A percentile compares a stretch with the other conserved stretches of the same genome.
These are phyloP conservation scores for fruit fly (Drosophila melanogaster) DNA, from an alignment of 1,140 invertebrate genomes.

Conservation along the genomic window Release_6_plus_ISO1_MT NT_033779.5:589001-589500, in stretches of 20 bases:
- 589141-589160: slow-evolving; percentile 82
- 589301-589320: slow-evolving; percentile 83
- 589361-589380: slow-evolving; percentile 34
- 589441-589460: slow-evolving; percentile 70
- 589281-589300: slow-evolving; percentile 63
- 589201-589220: neutral
- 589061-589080: slow-evolving; percentile 82
- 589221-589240: slow-evolving; percentile 66
- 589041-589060: slow-evolving; percentile 24
- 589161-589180: slow-evolving; percentile 37
- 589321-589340: slow-evolving; percentile 74
- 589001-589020: slow-evolving; percentile 74
- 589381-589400: slow-evolving; percentile 19
- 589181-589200: slow-evolving; percentile 14
- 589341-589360: slow-evolving; percentile 18
- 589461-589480: slow-evolving; percentile 84
- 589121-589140: slow-evolving; percentile 81
- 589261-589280: slow-evolving; percentile 53
- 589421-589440: neutral
- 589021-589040: slow-evolving; percentile 54
- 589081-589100: slow-evolving; percentile 69
- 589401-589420: slow-evolving; percentile 12
- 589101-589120: slow-evolving; percentile 73
- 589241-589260: slow-evolving; percentile 65
- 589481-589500: slow-evolving; percentile 84